Evolutionary conservation across 2,113 vertebrate species (phyloP), one percentile per base, ranked within the genome.

Genomic region (Nasalis larvatus): DNA sequence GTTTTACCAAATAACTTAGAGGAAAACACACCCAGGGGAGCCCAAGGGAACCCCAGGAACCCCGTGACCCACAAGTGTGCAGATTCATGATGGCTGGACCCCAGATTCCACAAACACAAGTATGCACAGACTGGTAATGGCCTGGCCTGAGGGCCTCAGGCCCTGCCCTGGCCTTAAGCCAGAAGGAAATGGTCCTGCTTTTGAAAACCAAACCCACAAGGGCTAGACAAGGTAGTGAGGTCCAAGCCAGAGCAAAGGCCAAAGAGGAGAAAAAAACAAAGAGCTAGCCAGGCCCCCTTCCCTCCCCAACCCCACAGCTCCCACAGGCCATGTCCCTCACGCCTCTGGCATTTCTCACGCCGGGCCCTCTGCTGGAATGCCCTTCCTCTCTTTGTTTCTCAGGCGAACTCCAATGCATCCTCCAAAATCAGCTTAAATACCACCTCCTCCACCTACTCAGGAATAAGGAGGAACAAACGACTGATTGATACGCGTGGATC

Each of bases 191-290:
- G 21, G 45, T 73, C 52, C 85, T 0, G 3, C 76, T 49, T 69
- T 37, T 40, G 20, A 85, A 98, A 91, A 35, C 47, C 54, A 86
- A 92, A 80, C 8, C 68, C 77, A 5, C 58, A 13, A 66, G 66
- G 66, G 71, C 93, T 56, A 63, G 77, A 71, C 42, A 56, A 82
- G 52, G 69, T 45, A 45, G 27, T 25, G 32, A 94, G 49, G 88
- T 32, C 68, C 63, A 25, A 54, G 40, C 40, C 63, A 37, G 27
- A 85, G 78, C 14, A 49, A 91, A 42, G 88, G 16, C 69, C 63
- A 20, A 54, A 23, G 42, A 78, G 37, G 18, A 91, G 77, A 12
- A 68, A 68, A 52, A 54, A 17, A 9, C 2, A 6, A 45, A 23
- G 69, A 84, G 71, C 20, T 18, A 45, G 63, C 16, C 58, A 30